Conservation (phyloP, 2,888 invertebrate species). For the Thera obeliscata region DNA sequence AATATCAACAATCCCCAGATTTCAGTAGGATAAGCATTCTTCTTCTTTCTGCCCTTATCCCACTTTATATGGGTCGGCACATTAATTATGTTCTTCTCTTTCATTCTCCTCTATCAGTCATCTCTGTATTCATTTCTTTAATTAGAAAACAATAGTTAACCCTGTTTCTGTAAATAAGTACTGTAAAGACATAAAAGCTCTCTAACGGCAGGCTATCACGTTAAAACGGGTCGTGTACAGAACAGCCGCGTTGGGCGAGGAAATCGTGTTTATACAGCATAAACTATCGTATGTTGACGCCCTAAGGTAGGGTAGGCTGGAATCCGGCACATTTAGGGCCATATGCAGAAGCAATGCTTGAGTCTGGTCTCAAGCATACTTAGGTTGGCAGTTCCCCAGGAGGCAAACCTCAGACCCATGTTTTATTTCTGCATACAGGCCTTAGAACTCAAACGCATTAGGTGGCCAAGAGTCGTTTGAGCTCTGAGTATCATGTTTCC, state of each 20-base stretch:
- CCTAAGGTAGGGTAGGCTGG: slow-evolving; percentile 39
- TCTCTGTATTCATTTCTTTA: too few relatives aligned
- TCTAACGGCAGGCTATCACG: slow-evolving; percentile 54
- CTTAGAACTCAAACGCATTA: background rate
- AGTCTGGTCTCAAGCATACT: too few relatives aligned
- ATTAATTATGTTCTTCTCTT: too few relatives aligned
- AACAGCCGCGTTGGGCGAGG: slow-evolving; percentile 41
- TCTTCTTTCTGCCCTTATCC: too few relatives aligned
- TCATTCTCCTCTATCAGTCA: too few relatives aligned
- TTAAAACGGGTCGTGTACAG: slow-evolving; percentile 47
- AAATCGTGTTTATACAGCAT: slow-evolving; percentile 54
- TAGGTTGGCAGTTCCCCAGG: too few relatives aligned
- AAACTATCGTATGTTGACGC: slow-evolving; percentile 52
- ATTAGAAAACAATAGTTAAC: background rate
- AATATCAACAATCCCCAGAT: too few relatives aligned
- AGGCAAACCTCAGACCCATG: too few relatives aligned
- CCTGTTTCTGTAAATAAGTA: slow-evolving; percentile 12
- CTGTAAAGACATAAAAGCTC: slow-evolving; percentile 33
- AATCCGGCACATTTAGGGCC: slow-evolving; percentile 4
- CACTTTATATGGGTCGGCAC: too few relatives aligned
- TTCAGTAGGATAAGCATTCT: too few relatives aligned
- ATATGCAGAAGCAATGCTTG: too few relatives aligned
- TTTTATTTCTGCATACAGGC: too few relatives aligned
- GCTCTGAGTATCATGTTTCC: slow-evolving; percentile 21
- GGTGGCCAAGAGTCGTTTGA: background rate